Evolutionary conservation across 2,888 invertebrate species (phyloP).

Genomic region (Horisme vitalbata): DNA sequence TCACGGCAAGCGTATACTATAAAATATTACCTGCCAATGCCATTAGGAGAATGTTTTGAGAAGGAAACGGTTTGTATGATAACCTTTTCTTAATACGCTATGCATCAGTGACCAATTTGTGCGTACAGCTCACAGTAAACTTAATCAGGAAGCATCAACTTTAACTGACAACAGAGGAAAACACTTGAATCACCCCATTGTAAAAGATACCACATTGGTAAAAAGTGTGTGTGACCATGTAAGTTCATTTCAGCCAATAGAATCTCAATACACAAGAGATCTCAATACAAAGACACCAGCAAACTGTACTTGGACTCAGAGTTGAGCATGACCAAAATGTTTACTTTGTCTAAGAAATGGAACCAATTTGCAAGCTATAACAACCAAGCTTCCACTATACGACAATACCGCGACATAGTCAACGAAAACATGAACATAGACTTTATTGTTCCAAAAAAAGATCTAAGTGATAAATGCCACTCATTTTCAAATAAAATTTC

Average conservation of each 20-base stretch:
- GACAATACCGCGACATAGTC: constrained; percentile 22
- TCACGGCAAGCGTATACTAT: background rate
- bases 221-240: constrained; percentile 22
- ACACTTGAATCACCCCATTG: constrained; percentile 18
- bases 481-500: constrained; percentile 2
- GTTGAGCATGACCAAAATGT: constrained; percentile 21
- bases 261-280: constrained; percentile 23
- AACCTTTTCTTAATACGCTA: background rate
- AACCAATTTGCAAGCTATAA: constrained; percentile 10
- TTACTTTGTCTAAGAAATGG: constrained; percentile 28
- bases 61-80: background rate
- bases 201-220: constrained; percentile 10
- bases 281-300: constrained; percentile 19
- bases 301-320: constrained; percentile 24
- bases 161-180: constrained; percentile 22
- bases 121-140: constrained; percentile 21
- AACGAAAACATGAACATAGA: constrained; percentile 13
- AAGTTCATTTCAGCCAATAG: constrained; percentile 16
- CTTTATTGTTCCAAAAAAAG: too few relatives aligned
- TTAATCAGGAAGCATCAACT: constrained; percentile 12
- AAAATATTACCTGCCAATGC: background rate
- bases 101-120: constrained; percentile 10
- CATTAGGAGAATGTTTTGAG: background rate
- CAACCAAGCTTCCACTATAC: constrained; percentile 15
- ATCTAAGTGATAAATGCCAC: constrained; percentile 18